A percentile compares a stretch with the other conserved stretches of the same genome.
These are phyloP conservation scores for Calameuta pallipes DNA, from an alignment of 2,888 invertebrate species.

Conservation along the genomic window DNA sequence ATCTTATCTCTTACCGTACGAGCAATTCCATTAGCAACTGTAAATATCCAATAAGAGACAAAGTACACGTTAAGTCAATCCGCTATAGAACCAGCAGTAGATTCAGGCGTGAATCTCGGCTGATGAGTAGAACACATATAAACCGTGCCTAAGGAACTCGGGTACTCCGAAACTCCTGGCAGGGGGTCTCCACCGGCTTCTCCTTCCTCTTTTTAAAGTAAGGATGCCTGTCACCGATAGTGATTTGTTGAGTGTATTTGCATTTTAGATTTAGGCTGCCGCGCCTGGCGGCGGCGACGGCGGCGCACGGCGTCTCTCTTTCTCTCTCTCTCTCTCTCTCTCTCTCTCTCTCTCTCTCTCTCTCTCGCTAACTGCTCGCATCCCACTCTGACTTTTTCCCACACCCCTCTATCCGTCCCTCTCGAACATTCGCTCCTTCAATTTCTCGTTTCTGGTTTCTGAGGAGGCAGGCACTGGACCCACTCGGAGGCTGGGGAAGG, in stretches of 20 bases:
- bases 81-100: not conserved
- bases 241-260: conserved; percentile 65
- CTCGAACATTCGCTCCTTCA: conserved; percentile 32
- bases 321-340: conserved; percentile 16
- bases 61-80: not conserved
- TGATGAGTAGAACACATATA: conserved; percentile 28
- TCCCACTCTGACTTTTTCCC: not conserved
- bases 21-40: not conserved
- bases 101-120: not conserved
- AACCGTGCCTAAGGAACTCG: conserved; percentile 48
- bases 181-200: conserved; percentile 61
- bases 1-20: not conserved
- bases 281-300: conserved; percentile 42
- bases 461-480: conserved; percentile 13
- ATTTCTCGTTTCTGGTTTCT: conserved; percentile 42
- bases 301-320: not conserved
- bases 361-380: conserved; percentile 17
- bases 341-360: not conserved
- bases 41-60: not conserved
- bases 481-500: conserved; percentile 32
- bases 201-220: conserved; percentile 59
- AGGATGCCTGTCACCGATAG: conserved; percentile 64
- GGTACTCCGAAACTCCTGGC: conserved; percentile 59
- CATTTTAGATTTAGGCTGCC: conserved; percentile 65
- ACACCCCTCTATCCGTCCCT: conserved; percentile 14